Base-by-base conservation (phyloP, 2,797 vertebrate species). In the Lagorchestes hirsutus region DNA sequence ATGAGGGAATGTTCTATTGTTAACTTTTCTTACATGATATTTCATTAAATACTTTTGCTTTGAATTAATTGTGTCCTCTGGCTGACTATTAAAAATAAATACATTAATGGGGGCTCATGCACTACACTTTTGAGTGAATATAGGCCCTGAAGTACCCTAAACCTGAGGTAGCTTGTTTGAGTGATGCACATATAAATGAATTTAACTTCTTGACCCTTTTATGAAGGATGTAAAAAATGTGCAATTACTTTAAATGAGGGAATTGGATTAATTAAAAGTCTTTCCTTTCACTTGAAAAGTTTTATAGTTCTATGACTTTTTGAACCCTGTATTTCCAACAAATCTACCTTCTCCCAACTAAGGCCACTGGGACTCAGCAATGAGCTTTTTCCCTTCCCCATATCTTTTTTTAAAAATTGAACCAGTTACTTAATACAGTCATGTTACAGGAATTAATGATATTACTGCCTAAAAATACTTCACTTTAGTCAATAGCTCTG, bases 321-420 rank as follows among this genome's bases (percentile, higher is more conserved):
- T 95, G 58, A 54, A 92, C 4, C 74, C 92, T 29, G 34, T 27
- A 55, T 91, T 91, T 96, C n/a, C 62, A 2, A 24, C 27, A 82
- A n/a, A 55, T 6, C 18, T 91, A 5, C 62, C 22, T 55, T 96
- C 92, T n/a, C 59, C 0, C 40, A 58, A 59, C 59, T 91, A 54
- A 55, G 91, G 14, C 28, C 55, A 54, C 16, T 87, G 40, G 40
- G 14, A 87, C 40, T 87, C 74, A 50, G 11, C 18, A 62, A 27
- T 40, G 52, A 28, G 1, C 31, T 10, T 10, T 87, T 50, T 87
- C n/a, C 8, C 9, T 34, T 87, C 74, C 74, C 40, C 27, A 40
- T 87, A 55, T 91, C 54, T 46, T 96, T 82, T 46, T 92, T 94
- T 95, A 91, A 34, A 24, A 94, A 34, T 27, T 55, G 18, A 91